Evolutionary conservation across 2,797 vertebrate genomes (phyloP).

Genomic region (Jordanella pulchra): DNA sequence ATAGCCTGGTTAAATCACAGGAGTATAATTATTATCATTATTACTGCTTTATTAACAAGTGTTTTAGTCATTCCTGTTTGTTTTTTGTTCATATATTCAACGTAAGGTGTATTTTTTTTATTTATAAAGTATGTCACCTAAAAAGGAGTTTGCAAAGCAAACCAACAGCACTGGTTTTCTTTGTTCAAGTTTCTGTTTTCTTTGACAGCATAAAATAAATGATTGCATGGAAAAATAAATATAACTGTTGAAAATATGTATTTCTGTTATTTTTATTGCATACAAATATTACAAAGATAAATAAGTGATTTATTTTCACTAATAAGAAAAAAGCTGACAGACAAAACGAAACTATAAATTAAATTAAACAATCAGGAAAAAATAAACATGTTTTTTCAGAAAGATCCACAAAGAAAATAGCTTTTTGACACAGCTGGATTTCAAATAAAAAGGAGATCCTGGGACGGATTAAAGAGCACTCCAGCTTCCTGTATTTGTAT

Average conservation of each 20-base stretch:
- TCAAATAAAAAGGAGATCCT: background rate
- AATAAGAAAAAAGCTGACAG: background rate
- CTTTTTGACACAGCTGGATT: background rate
- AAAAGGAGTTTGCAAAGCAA: conserved; percentile 40
- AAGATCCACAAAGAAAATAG: background rate
- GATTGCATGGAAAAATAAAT: conserved; percentile 55
- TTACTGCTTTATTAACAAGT: conserved; percentile 43
- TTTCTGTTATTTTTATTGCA: conserved; percentile 65
- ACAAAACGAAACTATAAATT: background rate
- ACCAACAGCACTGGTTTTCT: conserved; percentile 30
- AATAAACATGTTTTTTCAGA: background rate
- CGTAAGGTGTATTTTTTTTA: conserved; percentile 37
- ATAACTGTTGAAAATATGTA: conserved; percentile 1
- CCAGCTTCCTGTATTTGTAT: conserved; percentile 3
- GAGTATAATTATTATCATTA: conserved; percentile 32
- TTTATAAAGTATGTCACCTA: conserved; percentile 48
- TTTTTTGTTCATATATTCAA: conserved; percentile 40
- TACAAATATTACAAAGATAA: conserved; percentile 97
- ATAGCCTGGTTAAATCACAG: conserved; percentile 17
- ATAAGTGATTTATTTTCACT: conserved; percentile 88
- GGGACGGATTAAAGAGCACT: background rate
- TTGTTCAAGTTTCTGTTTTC: conserved; percentile 49
- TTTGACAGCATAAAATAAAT: conserved; percentile 54
- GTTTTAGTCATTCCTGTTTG: conserved; percentile 36
- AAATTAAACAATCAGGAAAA: background rate